phyloP scores from a whole-genome alignment of 1,140 invertebrate genomes.

The Euschistus heros region DNA sequence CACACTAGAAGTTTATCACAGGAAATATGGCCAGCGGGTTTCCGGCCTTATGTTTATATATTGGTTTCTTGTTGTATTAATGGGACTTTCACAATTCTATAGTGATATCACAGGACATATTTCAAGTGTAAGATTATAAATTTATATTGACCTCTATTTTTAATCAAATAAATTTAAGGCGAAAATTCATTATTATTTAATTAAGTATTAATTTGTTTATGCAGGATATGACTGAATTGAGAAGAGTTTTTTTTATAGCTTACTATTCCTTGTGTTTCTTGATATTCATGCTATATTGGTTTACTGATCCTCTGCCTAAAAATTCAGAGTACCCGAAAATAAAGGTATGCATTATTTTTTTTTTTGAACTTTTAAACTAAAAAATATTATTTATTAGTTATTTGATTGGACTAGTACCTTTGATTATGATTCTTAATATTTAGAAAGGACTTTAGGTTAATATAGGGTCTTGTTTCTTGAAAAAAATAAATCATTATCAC shows the following conservation, averaged over 20 bases:
- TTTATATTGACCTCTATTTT: no score
- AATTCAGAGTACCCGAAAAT: conserved; percentile 54
- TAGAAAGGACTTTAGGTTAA: no score
- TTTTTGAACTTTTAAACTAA: no score
- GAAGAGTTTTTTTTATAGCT: conserved; percentile 57
- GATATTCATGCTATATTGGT: conserved; percentile 70
- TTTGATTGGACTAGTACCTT: no score
- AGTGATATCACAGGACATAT: conserved; percentile 42
- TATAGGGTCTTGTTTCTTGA: no score
- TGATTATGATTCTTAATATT: no score
- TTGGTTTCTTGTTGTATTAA: conserved; percentile 65
- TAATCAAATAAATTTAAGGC: no score
- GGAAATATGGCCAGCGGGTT: conserved; percentile 69
- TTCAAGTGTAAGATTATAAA: not conserved
- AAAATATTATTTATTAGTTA: no score
- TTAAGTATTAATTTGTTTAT: no score
- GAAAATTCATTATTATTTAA: no score
- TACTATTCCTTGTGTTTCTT: conserved; percentile 65
- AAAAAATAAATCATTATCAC: no score
- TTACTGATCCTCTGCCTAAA: conserved; percentile 61
- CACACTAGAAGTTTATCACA: conserved; percentile 61
- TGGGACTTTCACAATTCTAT: conserved; percentile 60
- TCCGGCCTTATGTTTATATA: conserved; percentile 82
- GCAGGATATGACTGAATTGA: no score
- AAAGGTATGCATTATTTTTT: conserved; percentile 42